phyloP scores from a whole-genome alignment of 1,140 invertebrate species.

The Drosophila ananassae region DNA sequence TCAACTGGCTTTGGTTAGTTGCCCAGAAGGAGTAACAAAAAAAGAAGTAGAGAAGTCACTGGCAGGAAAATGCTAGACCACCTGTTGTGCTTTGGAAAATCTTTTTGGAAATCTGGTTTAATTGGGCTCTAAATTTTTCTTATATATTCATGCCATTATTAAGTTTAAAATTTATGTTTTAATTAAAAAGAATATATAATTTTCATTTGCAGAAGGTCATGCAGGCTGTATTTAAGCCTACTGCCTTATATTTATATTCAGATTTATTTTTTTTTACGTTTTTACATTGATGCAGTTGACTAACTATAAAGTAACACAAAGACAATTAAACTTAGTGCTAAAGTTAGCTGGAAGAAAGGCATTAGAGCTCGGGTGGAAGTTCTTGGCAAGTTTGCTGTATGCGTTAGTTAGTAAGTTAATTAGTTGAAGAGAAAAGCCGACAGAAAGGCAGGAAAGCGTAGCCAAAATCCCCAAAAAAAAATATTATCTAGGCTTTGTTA shows the following conservation, averaged over 20 bases:
- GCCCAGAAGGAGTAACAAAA: constrained; percentile 24
- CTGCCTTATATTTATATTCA: constrained; percentile 32
- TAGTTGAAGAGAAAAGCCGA: constrained; percentile 1
- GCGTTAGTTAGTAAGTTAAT: constrained; percentile 14
- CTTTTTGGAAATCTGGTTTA: constrained; percentile 11
- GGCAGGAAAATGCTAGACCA: constrained; percentile 28
- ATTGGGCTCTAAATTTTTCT: constrained; percentile 2
- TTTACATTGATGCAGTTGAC: constrained; percentile 61
- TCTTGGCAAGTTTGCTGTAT: constrained; percentile 50
- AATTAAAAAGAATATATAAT: background rate
- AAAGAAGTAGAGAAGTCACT: background rate
- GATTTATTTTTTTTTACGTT: constrained; percentile 55
- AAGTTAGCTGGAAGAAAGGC: constrained; percentile 31
- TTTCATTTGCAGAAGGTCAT: constrained; percentile 13
- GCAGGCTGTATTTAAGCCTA: background rate
- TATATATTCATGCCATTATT: background rate
- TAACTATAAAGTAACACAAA: constrained; percentile 64
- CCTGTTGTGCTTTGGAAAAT: constrained; percentile 49
- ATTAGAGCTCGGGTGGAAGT: constrained; percentile 50
- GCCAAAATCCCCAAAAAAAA: constrained; percentile 53
- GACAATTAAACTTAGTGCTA: constrained; percentile 67
- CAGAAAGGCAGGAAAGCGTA: constrained; percentile 17
- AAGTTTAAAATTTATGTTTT: background rate
- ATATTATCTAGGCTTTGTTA: constrained; percentile 39
- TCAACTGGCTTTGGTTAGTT: constrained; percentile 62